Percentiles rank a stretch among this genome's conserved stretches.
Evolutionary conservation across 1,140 invertebrate genomes (phyloP).

Genomic region (Drosophila melanica): DNA sequence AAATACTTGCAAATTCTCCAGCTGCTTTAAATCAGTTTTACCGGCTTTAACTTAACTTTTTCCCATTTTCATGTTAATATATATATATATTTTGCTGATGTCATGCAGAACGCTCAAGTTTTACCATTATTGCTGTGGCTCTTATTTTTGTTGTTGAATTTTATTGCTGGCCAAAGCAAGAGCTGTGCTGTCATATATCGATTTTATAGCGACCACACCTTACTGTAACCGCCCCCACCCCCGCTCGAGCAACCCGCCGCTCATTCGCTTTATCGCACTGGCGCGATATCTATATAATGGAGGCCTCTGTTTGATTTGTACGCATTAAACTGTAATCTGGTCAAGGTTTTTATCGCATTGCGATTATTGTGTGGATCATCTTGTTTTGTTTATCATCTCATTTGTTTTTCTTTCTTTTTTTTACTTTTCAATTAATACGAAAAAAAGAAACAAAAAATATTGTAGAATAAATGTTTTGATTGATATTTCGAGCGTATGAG

Average conservation of each 20-base stretch:
- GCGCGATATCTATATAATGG: constrained; percentile 56
- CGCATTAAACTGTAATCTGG: constrained; percentile 74
- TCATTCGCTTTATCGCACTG: constrained; percentile 32
- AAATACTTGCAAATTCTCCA: constrained; percentile 16
- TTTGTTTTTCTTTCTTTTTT: constrained; percentile 15
- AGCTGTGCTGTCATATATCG: constrained; percentile 75
- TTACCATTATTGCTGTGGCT: constrained; percentile 68
- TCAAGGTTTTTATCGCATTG: constrained; percentile 61
- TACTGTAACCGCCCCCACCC: neutral
- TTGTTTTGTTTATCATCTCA: constrained; percentile 65
- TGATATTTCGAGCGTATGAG: constrained; percentile 55
- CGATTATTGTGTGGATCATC: constrained; percentile 27
- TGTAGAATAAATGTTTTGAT: constrained; percentile 46
- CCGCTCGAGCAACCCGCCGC: constrained; percentile 1
- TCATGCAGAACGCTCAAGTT: constrained; percentile 65
- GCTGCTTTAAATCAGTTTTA: constrained; percentile 32
- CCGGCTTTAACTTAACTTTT: constrained; percentile 8
- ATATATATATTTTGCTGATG: constrained; percentile 65
- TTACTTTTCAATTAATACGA: constrained; percentile 4
- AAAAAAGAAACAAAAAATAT: constrained; percentile 17
- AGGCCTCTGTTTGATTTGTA: constrained; percentile 74
- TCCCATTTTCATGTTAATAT: constrained; percentile 25
- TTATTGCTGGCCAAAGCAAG: constrained; percentile 69
- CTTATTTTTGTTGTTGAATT: constrained; percentile 46
- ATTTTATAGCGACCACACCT: constrained; percentile 69